Conservation (phyloP, 2,888 invertebrate species). For the Rhimphoctona megacephalus region DNA sequence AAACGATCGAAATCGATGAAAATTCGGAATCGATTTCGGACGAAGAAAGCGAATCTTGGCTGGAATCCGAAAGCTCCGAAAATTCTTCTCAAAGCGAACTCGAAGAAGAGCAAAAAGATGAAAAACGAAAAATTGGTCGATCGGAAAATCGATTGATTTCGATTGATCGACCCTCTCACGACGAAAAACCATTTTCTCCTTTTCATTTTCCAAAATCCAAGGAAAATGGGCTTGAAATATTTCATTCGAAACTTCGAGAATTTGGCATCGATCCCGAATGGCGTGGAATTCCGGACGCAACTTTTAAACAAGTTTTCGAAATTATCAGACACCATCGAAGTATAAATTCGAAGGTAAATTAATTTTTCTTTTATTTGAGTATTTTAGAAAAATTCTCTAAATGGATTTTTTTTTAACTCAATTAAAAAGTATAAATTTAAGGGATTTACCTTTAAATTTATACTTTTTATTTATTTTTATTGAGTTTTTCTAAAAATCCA, state of each 20-base stretch:
- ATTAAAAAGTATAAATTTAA: too few relatives aligned
- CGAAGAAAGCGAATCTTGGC: conserved; percentile 63
- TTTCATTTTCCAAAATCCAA: conserved; percentile 52
- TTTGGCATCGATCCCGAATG: conserved; percentile 89
- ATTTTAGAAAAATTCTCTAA: too few relatives aligned
- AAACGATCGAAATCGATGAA: neutral
- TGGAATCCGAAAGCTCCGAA: conserved; percentile 49
- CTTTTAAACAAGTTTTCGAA: conserved; percentile 87
- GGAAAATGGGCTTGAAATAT: conserved; percentile 79
- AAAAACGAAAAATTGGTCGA: conserved; percentile 4
- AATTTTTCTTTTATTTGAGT: neutral
- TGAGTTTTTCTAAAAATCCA: too few relatives aligned
- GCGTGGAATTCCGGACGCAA: conserved; percentile 86
- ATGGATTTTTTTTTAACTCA: too few relatives aligned
- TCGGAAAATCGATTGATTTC: neutral
- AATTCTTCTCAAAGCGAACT: conserved; percentile 12
- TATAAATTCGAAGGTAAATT: conserved; percentile 86
- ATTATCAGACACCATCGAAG: conserved; percentile 87
- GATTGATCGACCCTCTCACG: neutral
- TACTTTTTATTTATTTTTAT: too few relatives aligned
- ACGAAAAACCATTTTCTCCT: neutral
- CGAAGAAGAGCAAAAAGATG: neutral
- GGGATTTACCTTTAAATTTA: too few relatives aligned
- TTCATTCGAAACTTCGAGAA: conserved; percentile 86
- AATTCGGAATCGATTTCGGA: neutral